These are phyloP conservation scores for Onychorhynchus coronatus DNA, from an alignment of 2,113 vertebrate genomes.

Conservation along the genomic window DNA sequence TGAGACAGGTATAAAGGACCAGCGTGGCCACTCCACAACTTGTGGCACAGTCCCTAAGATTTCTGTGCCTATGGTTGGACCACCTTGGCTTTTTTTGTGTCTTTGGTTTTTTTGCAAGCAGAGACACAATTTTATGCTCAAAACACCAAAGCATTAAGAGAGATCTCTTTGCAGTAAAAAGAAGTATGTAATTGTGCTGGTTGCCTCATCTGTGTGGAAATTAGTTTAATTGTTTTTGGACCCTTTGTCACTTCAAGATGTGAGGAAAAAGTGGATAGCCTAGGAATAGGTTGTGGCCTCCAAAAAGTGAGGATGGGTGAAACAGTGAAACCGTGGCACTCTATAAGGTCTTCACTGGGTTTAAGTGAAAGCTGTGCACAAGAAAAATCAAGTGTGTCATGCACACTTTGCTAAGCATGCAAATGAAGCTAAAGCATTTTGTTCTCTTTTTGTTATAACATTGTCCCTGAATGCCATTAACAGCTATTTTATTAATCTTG, in stretches of 20 bases:
- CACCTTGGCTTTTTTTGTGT: not conserved
- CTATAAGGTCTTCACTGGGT: rapidly evolving
- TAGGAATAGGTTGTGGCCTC: not conserved
- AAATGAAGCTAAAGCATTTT: not conserved
- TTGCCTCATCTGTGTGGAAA: not conserved
- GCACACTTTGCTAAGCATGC: not conserved
- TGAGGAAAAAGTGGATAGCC: not conserved
- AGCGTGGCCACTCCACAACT: not conserved
- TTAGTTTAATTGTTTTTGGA: not conserved
- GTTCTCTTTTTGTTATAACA: not conserved
- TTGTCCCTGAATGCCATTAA: not conserved
- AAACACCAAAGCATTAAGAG: not conserved
- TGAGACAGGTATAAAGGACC: not conserved
- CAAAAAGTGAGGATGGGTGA: not conserved
- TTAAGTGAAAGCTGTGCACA: not conserved
- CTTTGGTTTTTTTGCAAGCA: not conserved
- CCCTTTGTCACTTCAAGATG: not conserved
- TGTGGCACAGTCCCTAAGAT: not conserved
- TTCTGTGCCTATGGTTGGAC: not conserved
- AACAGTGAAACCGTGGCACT: not conserved
- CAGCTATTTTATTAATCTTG: not conserved
- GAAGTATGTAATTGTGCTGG: not conserved
- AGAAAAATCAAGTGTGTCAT: not conserved
- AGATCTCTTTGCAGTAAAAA: not conserved
- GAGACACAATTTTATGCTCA: not conserved